Evolutionary conservation across 2,888 invertebrate genomes (phyloP).

Genomic region (Bugula neritina): DNA sequence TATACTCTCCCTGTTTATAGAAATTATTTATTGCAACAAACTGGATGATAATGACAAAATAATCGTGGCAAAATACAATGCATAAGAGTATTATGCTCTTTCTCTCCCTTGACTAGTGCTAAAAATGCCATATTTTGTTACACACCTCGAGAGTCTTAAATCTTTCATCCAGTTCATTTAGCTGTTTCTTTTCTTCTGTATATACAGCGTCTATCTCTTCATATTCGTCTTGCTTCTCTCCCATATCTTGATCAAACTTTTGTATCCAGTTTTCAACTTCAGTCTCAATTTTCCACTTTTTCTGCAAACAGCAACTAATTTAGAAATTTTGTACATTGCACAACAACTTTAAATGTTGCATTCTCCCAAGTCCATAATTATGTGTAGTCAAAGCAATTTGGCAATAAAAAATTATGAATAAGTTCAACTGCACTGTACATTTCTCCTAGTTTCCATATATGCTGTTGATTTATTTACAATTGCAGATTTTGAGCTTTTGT

Average conservation of each 20-base stretch:
- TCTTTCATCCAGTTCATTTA: constrained; percentile 51
- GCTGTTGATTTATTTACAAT: no score
- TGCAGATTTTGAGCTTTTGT: no score
- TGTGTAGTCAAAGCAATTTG: background rate
- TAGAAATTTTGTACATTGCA: background rate
- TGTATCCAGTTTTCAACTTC: constrained; percentile 53
- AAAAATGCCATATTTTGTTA: no score
- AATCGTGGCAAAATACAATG: no score
- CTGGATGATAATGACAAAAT: no score
- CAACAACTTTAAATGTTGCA: background rate
- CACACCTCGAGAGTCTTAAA: constrained; percentile 51
- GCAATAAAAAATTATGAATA: background rate
- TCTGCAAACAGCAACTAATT: constrained; percentile 36
- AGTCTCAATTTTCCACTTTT: constrained; percentile 52
- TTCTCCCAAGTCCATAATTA: background rate
- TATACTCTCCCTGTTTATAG: constrained; percentile 43
- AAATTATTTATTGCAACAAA: no score
- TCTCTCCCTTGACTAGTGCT: no score
- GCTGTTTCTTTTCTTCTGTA: constrained; percentile 53
- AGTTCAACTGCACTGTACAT: no score
- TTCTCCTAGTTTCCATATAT: no score
- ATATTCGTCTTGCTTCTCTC: constrained; percentile 51
- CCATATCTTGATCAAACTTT: constrained; percentile 52
- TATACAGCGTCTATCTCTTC: constrained; percentile 52
- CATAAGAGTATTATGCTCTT: no score